These are phyloP conservation scores for Sesia bembeciformis DNA, from an alignment of 2,888 invertebrate genomes.

Conservation along the genomic window DNA sequence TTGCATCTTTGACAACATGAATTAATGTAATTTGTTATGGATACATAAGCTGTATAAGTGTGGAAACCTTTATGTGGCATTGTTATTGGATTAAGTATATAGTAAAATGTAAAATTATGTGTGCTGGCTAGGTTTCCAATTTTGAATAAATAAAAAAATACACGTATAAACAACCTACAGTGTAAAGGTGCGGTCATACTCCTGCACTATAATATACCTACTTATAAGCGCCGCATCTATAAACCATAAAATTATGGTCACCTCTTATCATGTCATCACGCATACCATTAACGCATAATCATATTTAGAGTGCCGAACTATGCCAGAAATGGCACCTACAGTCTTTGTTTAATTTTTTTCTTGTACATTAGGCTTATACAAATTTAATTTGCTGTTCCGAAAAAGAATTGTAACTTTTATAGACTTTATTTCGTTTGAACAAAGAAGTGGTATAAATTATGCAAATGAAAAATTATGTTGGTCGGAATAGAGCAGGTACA, in stretches of 20 bases:
- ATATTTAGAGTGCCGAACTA: conserved; percentile 10
- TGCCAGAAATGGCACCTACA: conserved; percentile 16
- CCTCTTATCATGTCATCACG: conserved; percentile 25
- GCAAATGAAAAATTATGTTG: background rate
- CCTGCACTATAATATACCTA: background rate
- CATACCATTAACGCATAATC: conserved; percentile 10
- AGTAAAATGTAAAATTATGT: too few relatives aligned
- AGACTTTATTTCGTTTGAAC: too few relatives aligned
- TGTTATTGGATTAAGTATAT: too few relatives aligned
- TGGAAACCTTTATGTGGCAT: too few relatives aligned
- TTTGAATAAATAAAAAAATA: too few relatives aligned
- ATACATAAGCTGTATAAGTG: too few relatives aligned
- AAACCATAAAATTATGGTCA: conserved; percentile 9
- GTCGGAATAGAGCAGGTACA: conserved; percentile 1
- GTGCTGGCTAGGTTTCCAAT: too few relatives aligned
- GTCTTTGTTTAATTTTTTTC: conserved; percentile 21
- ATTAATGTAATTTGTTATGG: too few relatives aligned
- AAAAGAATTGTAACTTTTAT: too few relatives aligned
- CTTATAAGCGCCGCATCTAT: background rate
- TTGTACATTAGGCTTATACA: background rate
- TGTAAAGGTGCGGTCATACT: background rate
- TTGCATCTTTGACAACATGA: too few relatives aligned
- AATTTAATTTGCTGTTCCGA: too few relatives aligned
- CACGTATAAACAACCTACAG: too few relatives aligned
- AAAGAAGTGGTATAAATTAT: background rate